Base-by-base conservation (phyloP, 2,888 invertebrate genomes). In the Drosophila vallismaia region DNA sequence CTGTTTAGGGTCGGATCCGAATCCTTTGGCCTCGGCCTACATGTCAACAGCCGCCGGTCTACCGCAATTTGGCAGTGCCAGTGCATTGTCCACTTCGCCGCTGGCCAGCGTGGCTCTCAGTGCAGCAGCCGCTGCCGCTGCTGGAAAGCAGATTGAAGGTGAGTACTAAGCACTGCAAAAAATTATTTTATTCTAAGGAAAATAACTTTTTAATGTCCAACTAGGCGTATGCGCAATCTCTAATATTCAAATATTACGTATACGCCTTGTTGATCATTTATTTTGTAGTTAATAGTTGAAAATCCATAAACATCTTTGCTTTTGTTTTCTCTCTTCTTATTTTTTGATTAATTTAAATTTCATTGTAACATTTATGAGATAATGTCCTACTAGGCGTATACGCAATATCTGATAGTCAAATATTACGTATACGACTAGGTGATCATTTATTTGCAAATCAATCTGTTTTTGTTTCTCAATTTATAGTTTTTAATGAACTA, bases 81-180 rank as follows among this genome's bases (percentile, higher is more conserved):
- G 94, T 70, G 83, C 88, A 49, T 94, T 95, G 55, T 94, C 94
- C 77, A 93, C 94, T 75, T 91, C 92, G 76, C 94, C 94, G 71
- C 92, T 94, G 87, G 93, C 91, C 89, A 91, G 93, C 86, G 94
- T 94, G 69, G 95, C 95, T 84, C 93, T 95, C 79, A 94, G 95
- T 55, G 94, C 95, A 66, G 94, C 96, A 60, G 95, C 95, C 54
- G 95, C 95, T 50, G 95, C 95, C 31, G 96, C 96, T 68, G 95
- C 96, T 71, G 96, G 96, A 77, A 98, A 98, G 92, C 98, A 98
- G 93, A 96, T 98, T 89, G 98, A 98, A 94, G 96, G 95, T 95
- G 92, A 92, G 89, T 89, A 14, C 29, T 4, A 0, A 0, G 10
- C 29, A 31, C 38, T 40, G 1, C 6, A 29, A 19, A n/a, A 55